phyloP scores from a whole-genome alignment of 2,113 vertebrate species.

The Athene cunicularia region DNA sequence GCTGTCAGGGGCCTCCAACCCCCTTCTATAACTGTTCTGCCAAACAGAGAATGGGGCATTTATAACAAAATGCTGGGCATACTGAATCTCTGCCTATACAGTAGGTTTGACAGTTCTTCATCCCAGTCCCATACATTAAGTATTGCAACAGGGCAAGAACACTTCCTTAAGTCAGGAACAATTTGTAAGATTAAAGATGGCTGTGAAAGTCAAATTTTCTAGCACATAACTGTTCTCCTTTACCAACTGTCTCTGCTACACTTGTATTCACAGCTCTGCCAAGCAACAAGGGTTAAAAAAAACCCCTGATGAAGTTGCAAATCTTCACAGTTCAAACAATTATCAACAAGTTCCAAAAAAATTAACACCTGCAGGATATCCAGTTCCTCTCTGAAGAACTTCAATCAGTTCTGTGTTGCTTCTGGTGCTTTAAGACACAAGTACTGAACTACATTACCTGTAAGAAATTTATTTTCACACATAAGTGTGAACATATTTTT shows the following conservation, averaged over 20 bases:
- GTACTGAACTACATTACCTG: background rate
- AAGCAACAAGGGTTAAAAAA: background rate
- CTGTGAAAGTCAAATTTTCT: background rate
- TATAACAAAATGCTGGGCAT: background rate
- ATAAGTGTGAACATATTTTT: background rate
- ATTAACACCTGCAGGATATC: background rate
- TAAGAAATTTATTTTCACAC: background rate
- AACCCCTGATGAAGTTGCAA: background rate
- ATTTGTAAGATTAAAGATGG: background rate
- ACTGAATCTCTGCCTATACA: background rate
- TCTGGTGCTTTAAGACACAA: background rate
- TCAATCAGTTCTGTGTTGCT: background rate
- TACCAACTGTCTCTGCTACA: background rate
- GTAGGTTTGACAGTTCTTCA: background rate
- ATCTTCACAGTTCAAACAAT: background rate
- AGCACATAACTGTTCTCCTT: background rate
- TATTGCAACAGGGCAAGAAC: background rate
- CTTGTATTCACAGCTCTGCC: background rate
- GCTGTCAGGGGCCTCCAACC: background rate
- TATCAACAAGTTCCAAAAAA: background rate
- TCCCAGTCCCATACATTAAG: background rate
- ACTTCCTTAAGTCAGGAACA: background rate
- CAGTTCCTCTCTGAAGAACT: background rate
- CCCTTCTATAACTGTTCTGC: background rate
- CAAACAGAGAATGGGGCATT: background rate